A percentile compares a stretch with the other conserved stretches of the same genome.
Conservation (phyloP, 2,113 vertebrate species). For the Dromiciops gliroides region DNA sequence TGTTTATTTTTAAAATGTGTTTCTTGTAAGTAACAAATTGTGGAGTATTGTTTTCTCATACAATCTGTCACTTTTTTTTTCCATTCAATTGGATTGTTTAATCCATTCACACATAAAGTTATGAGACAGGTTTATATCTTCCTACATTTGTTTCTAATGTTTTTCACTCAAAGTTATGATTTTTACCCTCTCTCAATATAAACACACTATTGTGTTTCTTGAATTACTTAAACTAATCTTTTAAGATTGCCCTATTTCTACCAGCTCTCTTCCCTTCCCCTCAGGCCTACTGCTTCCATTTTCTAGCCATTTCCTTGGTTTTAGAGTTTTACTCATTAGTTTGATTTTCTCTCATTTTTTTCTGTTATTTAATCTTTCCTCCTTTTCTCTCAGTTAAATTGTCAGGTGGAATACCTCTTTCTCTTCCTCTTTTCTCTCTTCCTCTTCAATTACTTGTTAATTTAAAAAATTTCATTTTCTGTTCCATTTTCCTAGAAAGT, state of each 20-base stretch:
- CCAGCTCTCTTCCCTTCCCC: not conserved
- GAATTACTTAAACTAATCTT: not conserved
- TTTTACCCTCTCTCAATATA: not conserved
- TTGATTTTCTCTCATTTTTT: not conserved
- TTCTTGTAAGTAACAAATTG: not conserved
- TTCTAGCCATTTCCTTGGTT: not conserved
- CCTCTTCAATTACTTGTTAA: not conserved
- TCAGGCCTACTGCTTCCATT: not conserved
- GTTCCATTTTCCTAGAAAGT: not conserved
- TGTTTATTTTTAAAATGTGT: not conserved
- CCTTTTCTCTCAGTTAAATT: not conserved
- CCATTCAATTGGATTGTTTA: not conserved
- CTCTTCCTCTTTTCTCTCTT: not conserved
- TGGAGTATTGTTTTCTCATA: not conserved
- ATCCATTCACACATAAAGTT: not conserved
- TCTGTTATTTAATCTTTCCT: not conserved
- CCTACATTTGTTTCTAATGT: not conserved
- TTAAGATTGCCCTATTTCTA: not conserved
- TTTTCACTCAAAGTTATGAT: not conserved
- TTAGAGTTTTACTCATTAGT: not conserved
- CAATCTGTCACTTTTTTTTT: not conserved
- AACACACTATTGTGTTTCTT: not conserved
- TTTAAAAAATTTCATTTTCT: not conserved
- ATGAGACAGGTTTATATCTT: not conserved
- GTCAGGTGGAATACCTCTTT: not conserved